Evolutionary conservation across 2,113 vertebrate species (phyloP).

Genomic region (Rhynchomys soricoides): DNA sequence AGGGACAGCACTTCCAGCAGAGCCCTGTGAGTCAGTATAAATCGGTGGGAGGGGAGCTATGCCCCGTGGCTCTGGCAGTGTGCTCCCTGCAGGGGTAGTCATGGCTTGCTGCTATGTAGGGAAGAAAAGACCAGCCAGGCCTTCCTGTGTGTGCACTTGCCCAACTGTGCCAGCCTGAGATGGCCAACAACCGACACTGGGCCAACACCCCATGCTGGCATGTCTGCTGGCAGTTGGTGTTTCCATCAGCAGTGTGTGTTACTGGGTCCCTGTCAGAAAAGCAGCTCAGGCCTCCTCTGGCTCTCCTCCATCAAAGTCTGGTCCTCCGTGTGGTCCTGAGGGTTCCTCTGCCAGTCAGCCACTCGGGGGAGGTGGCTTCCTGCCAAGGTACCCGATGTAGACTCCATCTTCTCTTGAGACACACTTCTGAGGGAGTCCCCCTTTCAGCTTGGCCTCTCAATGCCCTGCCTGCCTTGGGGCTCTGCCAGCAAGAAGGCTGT

Average conservation of each 20-base stretch:
- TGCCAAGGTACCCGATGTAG: background rate
- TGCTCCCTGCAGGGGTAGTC: background rate
- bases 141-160: no score
- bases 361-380: background rate
- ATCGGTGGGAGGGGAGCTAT: background rate
- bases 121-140: background rate
- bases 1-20: background rate
- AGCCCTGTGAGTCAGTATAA: background rate
- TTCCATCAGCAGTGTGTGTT: background rate
- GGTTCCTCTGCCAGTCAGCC: rapidly evolving
- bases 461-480: background rate
- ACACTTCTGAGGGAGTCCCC: background rate
- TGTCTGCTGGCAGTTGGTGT: no score
- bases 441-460: background rate
- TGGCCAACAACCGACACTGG: background rate
- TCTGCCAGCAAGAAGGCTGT: background rate
- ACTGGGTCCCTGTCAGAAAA: background rate
- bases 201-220: background rate
- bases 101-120: background rate
- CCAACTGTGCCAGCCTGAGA: background rate
- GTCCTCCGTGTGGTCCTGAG: background rate
- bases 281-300: background rate
- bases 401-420: background rate
- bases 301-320: background rate
- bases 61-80: background rate